phyloP scores from a whole-genome alignment of 2,113 vertebrate genomes.

The Oostethus manadensis region DNA sequence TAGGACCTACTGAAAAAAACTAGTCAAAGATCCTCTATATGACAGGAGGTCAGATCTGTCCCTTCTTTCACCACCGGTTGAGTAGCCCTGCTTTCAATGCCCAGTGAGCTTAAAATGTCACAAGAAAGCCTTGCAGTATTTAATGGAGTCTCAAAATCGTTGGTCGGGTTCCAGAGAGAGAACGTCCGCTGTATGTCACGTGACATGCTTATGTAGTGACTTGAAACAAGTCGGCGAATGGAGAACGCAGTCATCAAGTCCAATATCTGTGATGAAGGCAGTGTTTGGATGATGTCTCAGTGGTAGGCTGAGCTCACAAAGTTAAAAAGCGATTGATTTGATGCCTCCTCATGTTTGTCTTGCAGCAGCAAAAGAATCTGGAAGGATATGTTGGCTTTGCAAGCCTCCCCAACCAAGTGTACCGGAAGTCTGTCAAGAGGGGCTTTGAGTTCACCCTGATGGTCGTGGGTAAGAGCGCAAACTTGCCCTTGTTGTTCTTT shows the following conservation, averaged over 20 bases:
- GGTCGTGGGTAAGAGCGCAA: constrained; percentile 90
- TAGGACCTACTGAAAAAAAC: no score
- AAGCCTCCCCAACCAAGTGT: constrained; percentile 98
- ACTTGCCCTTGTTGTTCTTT: constrained; percentile 36
- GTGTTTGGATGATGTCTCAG: no score
- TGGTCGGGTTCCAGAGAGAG: no score
- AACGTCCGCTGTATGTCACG: neutral
- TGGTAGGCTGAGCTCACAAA: no score
- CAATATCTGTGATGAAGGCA: no score
- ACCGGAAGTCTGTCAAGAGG: constrained; percentile 97
- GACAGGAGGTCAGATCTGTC: no score
- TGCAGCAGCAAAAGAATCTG: constrained; percentile 96
- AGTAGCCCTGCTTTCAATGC: no score
- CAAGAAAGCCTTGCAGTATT: no score
- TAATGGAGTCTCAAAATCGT: no score
- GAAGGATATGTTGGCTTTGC: constrained; percentile 99
- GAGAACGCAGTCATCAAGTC: neutral
- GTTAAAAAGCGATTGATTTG: neutral
- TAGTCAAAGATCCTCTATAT: no score
- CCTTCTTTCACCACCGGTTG: no score
- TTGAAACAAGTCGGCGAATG: neutral
- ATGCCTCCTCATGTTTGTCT: constrained; percentile 28
- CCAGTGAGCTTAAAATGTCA: no score
- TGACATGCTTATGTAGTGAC: neutral
- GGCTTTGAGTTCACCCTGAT: constrained; percentile 99